phyloP scores from a whole-genome alignment of 2,113 vertebrate species.

The Megaptera novaeangliae region DNA sequence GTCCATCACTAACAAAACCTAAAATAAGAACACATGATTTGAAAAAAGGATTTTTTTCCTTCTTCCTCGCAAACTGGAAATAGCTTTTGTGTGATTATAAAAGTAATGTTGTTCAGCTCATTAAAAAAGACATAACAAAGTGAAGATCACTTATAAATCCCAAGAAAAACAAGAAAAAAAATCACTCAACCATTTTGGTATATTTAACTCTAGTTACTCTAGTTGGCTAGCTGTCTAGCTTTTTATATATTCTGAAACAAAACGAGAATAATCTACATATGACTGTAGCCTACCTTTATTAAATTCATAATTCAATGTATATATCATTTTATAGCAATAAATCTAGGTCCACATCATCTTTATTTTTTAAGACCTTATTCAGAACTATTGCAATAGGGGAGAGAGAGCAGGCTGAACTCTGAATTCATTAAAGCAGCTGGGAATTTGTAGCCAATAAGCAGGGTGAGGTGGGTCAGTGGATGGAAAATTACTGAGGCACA shows the following conservation, averaged over 20 bases:
- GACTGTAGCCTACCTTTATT: not conserved
- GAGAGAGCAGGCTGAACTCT: not conserved
- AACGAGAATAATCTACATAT: not conserved
- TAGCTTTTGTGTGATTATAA: not conserved
- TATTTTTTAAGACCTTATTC: not conserved
- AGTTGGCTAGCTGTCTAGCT: not conserved
- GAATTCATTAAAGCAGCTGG: not conserved
- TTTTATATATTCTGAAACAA: not conserved
- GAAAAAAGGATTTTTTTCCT: not conserved
- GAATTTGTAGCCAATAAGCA: not conserved
- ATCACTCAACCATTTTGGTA: not conserved
- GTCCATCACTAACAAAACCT: not conserved
- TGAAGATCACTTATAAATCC: conserved; percentile 22
- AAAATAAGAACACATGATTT: not conserved
- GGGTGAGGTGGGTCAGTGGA: not conserved
- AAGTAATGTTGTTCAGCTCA: not conserved
- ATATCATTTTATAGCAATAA: not conserved
- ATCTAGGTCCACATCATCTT: not conserved
- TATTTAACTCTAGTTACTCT: not conserved
- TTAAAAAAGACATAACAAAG: not conserved
- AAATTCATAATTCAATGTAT: not conserved
- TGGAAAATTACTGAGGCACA: not conserved
- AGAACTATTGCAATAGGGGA: not conserved
- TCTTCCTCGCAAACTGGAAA: not conserved
- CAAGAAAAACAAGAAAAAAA: not conserved